A percentile compares a stretch with the other conserved stretches of the same genome.
Evolutionary conservation across 2,888 invertebrate genomes (phyloP).

Genomic region (Strigamia maritima): DNA sequence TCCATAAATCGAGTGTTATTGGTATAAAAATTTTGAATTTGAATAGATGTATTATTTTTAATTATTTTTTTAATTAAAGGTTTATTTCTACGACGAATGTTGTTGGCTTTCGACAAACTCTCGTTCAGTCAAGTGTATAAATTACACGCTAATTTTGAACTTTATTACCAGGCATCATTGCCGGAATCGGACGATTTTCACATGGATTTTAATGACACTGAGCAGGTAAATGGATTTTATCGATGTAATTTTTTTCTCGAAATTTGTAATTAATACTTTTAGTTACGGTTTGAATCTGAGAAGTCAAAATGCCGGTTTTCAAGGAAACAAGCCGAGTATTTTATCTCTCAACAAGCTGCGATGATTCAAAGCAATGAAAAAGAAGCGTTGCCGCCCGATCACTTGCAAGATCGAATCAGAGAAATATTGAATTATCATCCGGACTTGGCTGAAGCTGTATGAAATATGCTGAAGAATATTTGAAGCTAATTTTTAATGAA

Average conservation of each 20-base stretch:
- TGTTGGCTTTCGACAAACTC: slow-evolving; percentile 75
- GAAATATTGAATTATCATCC: slow-evolving; percentile 73
- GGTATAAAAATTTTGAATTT: slow-evolving; percentile 54
- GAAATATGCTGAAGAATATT: background rate
- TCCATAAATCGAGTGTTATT: slow-evolving; percentile 66
- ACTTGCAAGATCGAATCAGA: slow-evolving; percentile 70
- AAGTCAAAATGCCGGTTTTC: slow-evolving; percentile 53
- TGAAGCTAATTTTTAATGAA: background rate
- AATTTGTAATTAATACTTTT: slow-evolving; percentile 3
- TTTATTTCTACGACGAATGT: slow-evolving; percentile 74
- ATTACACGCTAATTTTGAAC: background rate
- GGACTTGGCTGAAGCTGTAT: slow-evolving; percentile 74
- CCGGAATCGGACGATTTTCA: background rate
- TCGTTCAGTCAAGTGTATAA: slow-evolving; percentile 72
- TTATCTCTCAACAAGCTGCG: slow-evolving; percentile 81
- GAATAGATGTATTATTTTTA: background rate
- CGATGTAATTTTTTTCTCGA: background rate
- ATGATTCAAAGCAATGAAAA: slow-evolving; percentile 76
- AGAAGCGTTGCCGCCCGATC: slow-evolving; percentile 70
- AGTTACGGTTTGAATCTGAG: slow-evolving; percentile 38
- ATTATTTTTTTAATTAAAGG: slow-evolving; percentile 58
- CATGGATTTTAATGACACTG: background rate
- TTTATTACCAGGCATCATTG: background rate
- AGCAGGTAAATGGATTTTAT: background rate
- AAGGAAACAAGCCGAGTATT: slow-evolving; percentile 80